Base-by-base conservation (phyloP, 2,888 invertebrate species). In the Ptilodon capucinus region DNA sequence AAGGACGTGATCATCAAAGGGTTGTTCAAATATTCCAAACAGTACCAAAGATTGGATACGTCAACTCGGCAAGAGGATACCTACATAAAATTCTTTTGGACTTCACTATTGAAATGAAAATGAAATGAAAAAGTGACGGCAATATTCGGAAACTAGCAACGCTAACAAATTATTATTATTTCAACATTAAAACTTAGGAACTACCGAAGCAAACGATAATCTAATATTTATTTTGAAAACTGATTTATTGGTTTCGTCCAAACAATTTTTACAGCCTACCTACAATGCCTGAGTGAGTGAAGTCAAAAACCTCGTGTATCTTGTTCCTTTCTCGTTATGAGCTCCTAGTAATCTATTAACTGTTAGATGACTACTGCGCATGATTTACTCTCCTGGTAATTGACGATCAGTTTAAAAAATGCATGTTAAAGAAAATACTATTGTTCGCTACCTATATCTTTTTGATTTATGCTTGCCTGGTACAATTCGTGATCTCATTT, bases 391-490 rank as follows among this genome's bases (percentile, higher is more conserved):
- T 5, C 32, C 32, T 14, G 6, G 14, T 32, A 32, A 14, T 8
- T 32, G 14, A 2, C n/a, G 4, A n/a, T 18, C 16, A 17, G 7
- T 16, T 35, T 42, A 19, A 34, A 5, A 13, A 18, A 34, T 9
- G 7, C 5, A 19, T 19, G 34, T 19, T 32, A 38, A 38, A 21
- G 18, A 32, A 21, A 39, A 28, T 21, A 25, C 38, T 38, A 13
- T n/a, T 42, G 34, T 43, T 14, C 38, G n/a, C n/a, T n/a, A n/a
- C n/a, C n/a, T n/a, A n/a, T n/a, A n/a, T 28, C 21, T 17, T 40
- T 30, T 11, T 17, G 14, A 49, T 28, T 48, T 44, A 50, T 52
- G 28, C 7, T 6, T n/a, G 11, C 42, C 44, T 57, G 44, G 44
- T 54, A 44, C n/a, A n/a, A n/a, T 40, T 38, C 16, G 13, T 42